A percentile compares a stretch with the other conserved stretches of the same genome.
Evolutionary conservation across 2,113 vertebrate species (phyloP).

Genomic region (Oceanodroma tethys): DNA sequence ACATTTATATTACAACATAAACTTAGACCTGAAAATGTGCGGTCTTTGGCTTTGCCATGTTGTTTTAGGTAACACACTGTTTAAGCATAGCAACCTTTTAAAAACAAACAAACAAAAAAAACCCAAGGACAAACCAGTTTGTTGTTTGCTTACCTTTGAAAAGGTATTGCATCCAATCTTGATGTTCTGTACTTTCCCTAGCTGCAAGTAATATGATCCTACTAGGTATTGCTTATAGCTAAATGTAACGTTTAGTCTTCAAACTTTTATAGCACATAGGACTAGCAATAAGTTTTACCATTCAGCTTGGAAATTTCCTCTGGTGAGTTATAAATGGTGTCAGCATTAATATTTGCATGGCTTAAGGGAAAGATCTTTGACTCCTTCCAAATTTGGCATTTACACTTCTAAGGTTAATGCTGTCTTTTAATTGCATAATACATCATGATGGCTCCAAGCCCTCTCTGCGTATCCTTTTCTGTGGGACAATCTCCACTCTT

Average conservation of each 20-base stretch:
- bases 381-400: background rate
- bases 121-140: background rate
- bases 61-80: background rate
- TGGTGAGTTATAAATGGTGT: background rate
- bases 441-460: background rate
- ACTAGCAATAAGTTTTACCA: background rate
- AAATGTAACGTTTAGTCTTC: background rate
- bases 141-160: background rate
- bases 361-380: background rate
- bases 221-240: background rate
- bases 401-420: background rate
- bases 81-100: background rate
- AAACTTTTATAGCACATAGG: background rate
- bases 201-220: background rate
- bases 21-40: background rate
- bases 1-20: background rate
- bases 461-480: background rate
- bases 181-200: background rate
- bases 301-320: background rate
- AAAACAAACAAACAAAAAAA: background rate
- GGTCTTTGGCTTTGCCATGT: background rate
- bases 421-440: background rate
- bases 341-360: background rate
- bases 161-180: background rate
- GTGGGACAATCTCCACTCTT: background rate